Conservation (phyloP, 2,888 invertebrate genomes). For the Phorcus lineatus region DNA sequence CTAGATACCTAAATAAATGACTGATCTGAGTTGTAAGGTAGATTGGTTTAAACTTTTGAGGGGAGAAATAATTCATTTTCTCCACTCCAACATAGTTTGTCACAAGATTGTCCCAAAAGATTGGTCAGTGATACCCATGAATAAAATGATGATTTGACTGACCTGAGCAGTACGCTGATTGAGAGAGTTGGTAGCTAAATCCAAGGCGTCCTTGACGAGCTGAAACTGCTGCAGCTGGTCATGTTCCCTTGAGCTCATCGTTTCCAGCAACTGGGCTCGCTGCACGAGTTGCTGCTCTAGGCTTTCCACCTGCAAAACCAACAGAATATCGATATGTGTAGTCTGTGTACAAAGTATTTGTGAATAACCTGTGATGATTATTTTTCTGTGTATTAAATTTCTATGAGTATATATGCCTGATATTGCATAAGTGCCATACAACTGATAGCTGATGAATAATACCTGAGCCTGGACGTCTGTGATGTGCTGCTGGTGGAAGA, state of each 20-base stretch:
- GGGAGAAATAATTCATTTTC: no score
- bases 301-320: constrained; percentile 56
- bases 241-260: constrained; percentile 53
- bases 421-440: no score
- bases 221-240: constrained; percentile 64
- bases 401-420: no score
- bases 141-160: neutral
- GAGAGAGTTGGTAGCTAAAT: constrained; percentile 54
- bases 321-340: no score
- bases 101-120: no score
- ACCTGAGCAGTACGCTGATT: constrained; percentile 59
- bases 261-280: constrained; percentile 59
- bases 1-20: no score
- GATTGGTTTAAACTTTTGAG: no score
- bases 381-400: neutral
- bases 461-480: constrained; percentile 52
- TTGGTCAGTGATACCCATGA: no score
- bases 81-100: no score
- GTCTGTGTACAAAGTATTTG: no score
- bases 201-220: constrained; percentile 63
- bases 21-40: no score
- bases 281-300: constrained; percentile 58
- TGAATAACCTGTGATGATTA: neutral
- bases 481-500: constrained; percentile 54
- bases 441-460: no score